phyloP scores from a whole-genome alignment of 1,140 invertebrate species.

The Zelostemma sp. region DNA sequence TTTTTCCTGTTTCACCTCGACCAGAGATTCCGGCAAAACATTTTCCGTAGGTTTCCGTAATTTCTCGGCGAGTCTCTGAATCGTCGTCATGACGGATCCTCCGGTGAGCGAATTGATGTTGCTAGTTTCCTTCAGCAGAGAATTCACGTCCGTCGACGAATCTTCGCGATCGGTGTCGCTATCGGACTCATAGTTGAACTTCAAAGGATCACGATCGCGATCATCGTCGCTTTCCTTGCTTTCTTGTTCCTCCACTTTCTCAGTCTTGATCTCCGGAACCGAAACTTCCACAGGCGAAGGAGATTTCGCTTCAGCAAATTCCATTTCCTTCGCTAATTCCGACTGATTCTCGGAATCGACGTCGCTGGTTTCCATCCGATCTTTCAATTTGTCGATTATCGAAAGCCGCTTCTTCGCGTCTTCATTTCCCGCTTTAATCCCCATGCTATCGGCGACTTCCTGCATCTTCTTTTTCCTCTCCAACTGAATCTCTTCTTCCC shows the following conservation, averaged over 20 bases:
- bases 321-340: neutral
- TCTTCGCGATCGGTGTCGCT: constrained; percentile 57
- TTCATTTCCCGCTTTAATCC: constrained; percentile 54
- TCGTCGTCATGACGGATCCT: constrained; percentile 63
- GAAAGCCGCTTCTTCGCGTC: constrained; percentile 47
- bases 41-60: constrained; percentile 31
- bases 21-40: constrained; percentile 9
- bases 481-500: constrained; percentile 62
- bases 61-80: constrained; percentile 61
- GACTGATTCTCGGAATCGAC: neutral
- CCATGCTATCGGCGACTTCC: constrained; percentile 62
- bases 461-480: constrained; percentile 65
- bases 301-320: constrained; percentile 7
- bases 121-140: constrained; percentile 57
- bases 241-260: constrained; percentile 12
- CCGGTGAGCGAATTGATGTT: constrained; percentile 51
- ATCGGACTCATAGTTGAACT: constrained; percentile 59
- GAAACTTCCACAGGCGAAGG: constrained; percentile 1
- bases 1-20: constrained; percentile 4
- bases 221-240: constrained; percentile 37
- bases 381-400: constrained; percentile 63
- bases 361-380: constrained; percentile 57
- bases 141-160: constrained; percentile 56
- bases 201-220: constrained; percentile 7
- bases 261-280: constrained; percentile 8